Evolutionary conservation across 2,888 invertebrate species (phyloP).

Genomic region (Cyclophora albipunctata): DNA sequence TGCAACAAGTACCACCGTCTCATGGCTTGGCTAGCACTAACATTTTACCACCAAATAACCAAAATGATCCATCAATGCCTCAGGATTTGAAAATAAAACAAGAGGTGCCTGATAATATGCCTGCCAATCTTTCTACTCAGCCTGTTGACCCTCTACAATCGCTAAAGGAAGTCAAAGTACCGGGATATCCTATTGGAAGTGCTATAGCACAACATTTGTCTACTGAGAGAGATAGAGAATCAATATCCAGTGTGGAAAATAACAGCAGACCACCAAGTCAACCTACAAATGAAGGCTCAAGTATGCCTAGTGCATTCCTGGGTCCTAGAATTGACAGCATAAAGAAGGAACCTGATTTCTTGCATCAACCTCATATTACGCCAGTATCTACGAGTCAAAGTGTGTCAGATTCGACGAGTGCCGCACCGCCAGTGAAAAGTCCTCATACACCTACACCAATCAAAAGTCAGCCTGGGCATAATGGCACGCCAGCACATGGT

Average conservation of each 20-base stretch:
- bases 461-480: conserved; percentile 62
- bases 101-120: conserved; percentile 70
- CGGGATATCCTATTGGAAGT: conserved; percentile 79
- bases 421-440: conserved; percentile 74
- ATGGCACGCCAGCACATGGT: conserved; percentile 54
- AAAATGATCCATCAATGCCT: conserved; percentile 63
- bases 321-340: conserved; percentile 82
- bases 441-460: conserved; percentile 72
- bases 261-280: conserved; percentile 66
- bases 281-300: conserved; percentile 64
- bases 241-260: conserved; percentile 65
- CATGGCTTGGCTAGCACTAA: conserved; percentile 48
- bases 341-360: conserved; percentile 83
- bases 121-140: conserved; percentile 70
- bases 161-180: conserved; percentile 86
- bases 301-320: conserved; percentile 71
- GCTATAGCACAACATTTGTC: conserved; percentile 66
- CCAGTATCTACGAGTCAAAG: conserved; percentile 69
- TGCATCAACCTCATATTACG: conserved; percentile 67
- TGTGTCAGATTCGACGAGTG: conserved; percentile 57
- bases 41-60: conserved; percentile 47
- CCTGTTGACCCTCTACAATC: conserved; percentile 83
- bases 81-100: conserved; percentile 72
- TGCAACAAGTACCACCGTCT: conserved; percentile 56
- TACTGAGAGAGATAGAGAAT: conserved; percentile 67